Percentiles rank a stretch among this genome's conserved stretches.
Conservation (phyloP, 2,797 vertebrate species). For the Thalassophryne amazonica region DNA sequence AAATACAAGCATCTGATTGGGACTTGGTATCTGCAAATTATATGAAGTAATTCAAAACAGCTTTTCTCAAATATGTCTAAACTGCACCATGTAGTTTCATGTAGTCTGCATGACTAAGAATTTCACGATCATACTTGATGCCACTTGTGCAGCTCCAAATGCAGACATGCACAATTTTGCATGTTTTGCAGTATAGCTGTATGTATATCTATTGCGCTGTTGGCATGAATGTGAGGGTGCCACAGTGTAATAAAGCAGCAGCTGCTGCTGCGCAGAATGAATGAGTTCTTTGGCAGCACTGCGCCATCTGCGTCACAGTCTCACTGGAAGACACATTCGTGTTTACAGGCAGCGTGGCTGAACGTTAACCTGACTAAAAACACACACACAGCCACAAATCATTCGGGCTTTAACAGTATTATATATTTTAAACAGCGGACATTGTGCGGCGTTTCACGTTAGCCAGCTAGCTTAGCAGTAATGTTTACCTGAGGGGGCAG, state of each 20-base stretch:
- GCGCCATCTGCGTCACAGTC: conserved; percentile 44
- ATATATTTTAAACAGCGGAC: not conserved
- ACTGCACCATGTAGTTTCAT: no score
- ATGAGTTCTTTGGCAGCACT: conserved; percentile 18
- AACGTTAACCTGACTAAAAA: not conserved
- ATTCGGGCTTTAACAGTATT: no score
- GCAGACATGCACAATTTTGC: not conserved
- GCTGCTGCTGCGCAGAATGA: not conserved
- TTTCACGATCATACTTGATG: not conserved
- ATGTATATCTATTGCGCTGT: not conserved
- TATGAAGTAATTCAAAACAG: no score
- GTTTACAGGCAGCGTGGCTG: conserved; percentile 26
- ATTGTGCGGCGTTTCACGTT: not conserved
- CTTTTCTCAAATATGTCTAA: no score
- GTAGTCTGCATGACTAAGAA: no score
- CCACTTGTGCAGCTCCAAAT: not conserved
- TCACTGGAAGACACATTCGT: conserved; percentile 24
- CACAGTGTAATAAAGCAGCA: not conserved
- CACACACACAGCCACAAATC: no score
- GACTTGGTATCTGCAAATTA: no score
- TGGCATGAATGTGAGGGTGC: not conserved
- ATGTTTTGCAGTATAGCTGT: not conserved
- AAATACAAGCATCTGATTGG: no score
- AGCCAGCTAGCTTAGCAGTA: not conserved
- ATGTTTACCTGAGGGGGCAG: conserved; percentile 71